Conservation (phyloP, 2,113 vertebrate species). For the Dinomys branickii region DNA sequence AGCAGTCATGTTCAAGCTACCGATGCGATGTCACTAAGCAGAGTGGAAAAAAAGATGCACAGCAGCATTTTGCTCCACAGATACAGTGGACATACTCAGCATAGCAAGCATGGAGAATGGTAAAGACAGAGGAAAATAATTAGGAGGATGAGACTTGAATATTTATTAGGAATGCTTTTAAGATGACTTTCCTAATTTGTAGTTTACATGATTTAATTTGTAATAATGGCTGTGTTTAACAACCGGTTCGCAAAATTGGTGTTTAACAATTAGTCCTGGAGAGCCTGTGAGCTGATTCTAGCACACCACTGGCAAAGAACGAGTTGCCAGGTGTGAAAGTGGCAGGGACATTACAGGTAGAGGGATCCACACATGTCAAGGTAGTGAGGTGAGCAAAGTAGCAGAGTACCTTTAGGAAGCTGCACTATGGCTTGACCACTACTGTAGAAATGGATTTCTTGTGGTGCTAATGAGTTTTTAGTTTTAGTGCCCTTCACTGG, state of each 20-base stretch:
- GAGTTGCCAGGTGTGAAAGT: neutral
- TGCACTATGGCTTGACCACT: neutral
- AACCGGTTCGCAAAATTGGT: neutral
- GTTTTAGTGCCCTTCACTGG: neutral
- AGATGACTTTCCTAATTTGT: neutral
- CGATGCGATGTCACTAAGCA: neutral
- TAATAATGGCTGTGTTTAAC: neutral
- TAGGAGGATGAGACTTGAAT: neutral
- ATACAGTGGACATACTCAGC: neutral
- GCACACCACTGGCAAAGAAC: neutral
- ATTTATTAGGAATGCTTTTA: neutral
- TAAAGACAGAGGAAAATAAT: neutral
- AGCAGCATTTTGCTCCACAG: neutral
- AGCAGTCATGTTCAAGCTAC: neutral
- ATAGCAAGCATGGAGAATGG: neutral
- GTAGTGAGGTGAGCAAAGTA: neutral
- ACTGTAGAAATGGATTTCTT: neutral
- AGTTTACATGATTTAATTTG: neutral
- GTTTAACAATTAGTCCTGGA: neutral
- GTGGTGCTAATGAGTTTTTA: conserved; percentile 16
- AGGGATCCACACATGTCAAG: neutral
- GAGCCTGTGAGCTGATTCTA: neutral
- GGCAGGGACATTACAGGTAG: neutral
- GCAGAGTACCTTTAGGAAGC: neutral
- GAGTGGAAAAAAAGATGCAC: neutral